A percentile compares a stretch with the other conserved stretches of the same genome.
phyloP scores from a whole-genome alignment of 2,888 invertebrate genomes.

The Psylliodes chrysocephalus region DNA sequence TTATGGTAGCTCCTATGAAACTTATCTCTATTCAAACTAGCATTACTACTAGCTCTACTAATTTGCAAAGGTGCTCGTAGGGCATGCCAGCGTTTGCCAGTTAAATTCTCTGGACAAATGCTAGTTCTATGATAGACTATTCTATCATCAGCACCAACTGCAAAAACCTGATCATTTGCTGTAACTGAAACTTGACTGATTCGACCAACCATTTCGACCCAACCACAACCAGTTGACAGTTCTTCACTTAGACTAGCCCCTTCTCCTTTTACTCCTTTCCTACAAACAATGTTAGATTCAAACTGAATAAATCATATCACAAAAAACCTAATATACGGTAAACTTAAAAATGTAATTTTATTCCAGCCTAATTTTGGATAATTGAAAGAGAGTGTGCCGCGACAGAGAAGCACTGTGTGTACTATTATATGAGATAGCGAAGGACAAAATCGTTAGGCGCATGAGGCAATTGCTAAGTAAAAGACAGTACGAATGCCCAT shows the following conservation, averaged over 20 bases:
- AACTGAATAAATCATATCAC: too few relatives aligned
- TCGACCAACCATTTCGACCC: slow-evolving; percentile 91
- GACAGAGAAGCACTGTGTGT: too few relatives aligned
- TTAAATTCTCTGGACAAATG: slow-evolving; percentile 78
- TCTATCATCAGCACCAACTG: slow-evolving; percentile 84
- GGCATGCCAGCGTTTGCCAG: slow-evolving; percentile 88
- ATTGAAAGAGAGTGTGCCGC: too few relatives aligned
- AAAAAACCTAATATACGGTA: too few relatives aligned
- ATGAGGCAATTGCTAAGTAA: too few relatives aligned
- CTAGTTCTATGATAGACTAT: slow-evolving; percentile 83
- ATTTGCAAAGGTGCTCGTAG: slow-evolving; percentile 84
- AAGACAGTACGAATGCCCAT: too few relatives aligned
- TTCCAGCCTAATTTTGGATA: too few relatives aligned
- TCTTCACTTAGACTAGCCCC: slow-evolving; percentile 78
- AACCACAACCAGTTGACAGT: slow-evolving; percentile 82
- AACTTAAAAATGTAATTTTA: too few relatives aligned
- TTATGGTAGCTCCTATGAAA: slow-evolving; percentile 74
- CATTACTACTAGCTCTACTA: slow-evolving; percentile 83
- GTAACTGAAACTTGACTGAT: slow-evolving; percentile 87
- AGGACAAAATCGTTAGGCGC: too few relatives aligned
- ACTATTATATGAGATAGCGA: too few relatives aligned
- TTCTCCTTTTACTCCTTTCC: slow-evolving; percentile 68
- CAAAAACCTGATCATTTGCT: slow-evolving; percentile 87
- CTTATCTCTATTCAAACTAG: slow-evolving; percentile 68
- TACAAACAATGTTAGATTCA: slow-evolving; percentile 38